These are phyloP conservation scores for Monarcha castaneiventris DNA, from an alignment of 2,113 vertebrate genomes.

Conservation along the genomic window DNA sequence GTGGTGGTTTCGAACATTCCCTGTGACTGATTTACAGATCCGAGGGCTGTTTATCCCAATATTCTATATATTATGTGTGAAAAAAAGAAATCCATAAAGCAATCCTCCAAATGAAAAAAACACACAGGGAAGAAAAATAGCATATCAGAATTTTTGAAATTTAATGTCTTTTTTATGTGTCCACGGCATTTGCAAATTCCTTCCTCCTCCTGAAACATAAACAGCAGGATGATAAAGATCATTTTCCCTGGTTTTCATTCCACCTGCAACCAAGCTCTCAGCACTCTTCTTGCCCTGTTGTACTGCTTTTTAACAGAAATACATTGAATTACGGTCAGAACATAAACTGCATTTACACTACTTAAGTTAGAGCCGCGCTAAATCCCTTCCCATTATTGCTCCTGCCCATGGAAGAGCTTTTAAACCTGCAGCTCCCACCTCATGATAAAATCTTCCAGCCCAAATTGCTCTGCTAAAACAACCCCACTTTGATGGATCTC, in stretches of 20 bases:
- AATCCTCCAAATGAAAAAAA: not conserved
- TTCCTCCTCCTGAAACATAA: not conserved
- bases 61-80: accelerated
- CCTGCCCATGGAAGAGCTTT: not conserved
- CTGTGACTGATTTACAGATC: not conserved
- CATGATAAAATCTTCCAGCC: not conserved
- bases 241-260: not conserved
- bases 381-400: not conserved
- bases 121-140: accelerated
- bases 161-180: not conserved
- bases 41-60: not conserved
- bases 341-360: not conserved
- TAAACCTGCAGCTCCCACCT: not conserved
- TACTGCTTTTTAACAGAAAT: not conserved
- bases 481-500: accelerated
- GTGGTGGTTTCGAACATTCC: not conserved
- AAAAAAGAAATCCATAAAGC: not conserved
- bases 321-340: not conserved
- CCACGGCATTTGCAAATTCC: not conserved
- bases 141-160: not conserved
- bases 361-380: not conserved
- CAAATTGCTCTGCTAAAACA: not conserved
- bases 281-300: not conserved
- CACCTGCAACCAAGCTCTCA: not conserved
- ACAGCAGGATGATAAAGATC: not conserved